Conservation (phyloP, 2,113 vertebrate species). For the Sminthopsis crassicaudata region DNA sequence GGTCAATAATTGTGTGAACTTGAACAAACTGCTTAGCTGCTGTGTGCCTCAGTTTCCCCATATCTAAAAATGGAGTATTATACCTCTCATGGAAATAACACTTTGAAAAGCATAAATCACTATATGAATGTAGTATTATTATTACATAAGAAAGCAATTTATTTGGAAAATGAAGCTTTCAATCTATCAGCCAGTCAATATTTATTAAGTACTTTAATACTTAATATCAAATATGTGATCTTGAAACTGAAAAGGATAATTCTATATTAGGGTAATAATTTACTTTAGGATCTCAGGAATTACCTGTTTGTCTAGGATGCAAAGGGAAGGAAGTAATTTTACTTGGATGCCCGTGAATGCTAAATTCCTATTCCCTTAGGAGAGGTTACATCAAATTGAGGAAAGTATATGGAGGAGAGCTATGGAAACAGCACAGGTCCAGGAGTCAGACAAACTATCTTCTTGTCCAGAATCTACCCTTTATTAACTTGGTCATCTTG, state of each 20-base stretch:
- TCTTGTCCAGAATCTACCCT: not conserved
- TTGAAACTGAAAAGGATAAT: not conserved
- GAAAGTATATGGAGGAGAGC: not conserved
- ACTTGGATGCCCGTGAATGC: not conserved
- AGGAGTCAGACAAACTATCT: not conserved
- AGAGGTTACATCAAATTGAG: not conserved
- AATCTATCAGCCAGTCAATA: not conserved
- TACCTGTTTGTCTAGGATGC: not conserved
- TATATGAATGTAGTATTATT: not conserved
- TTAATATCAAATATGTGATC: not conserved
- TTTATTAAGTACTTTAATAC: not conserved
- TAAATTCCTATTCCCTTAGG: not conserved
- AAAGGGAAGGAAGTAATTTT: not conserved
- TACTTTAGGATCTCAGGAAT: not conserved
- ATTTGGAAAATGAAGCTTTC: not conserved
- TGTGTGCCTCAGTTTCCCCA: not conserved
- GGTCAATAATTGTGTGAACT: not conserved
- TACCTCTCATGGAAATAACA: not conserved
- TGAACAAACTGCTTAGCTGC: not conserved
- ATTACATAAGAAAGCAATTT: not conserved
- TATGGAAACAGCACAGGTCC: not conserved
- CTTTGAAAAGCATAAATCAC: not conserved
- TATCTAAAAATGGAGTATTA: not conserved
- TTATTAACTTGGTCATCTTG: not conserved
- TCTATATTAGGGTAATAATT: not conserved